Base-by-base conservation (phyloP, 1,140 invertebrate genomes). In the Nebria ingens region DNA sequence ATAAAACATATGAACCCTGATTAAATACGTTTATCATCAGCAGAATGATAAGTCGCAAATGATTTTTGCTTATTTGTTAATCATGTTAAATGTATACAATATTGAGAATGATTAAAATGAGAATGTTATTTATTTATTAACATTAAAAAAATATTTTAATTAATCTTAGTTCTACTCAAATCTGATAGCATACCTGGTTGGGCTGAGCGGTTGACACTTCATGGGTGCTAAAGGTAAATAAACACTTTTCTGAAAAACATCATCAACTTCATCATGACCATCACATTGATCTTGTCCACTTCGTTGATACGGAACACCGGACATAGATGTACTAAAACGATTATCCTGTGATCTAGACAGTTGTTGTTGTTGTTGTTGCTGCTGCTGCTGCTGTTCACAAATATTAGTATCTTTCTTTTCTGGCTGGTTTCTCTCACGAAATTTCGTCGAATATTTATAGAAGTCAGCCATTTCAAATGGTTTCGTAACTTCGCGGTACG, bases 391-490 rank as follows among this genome's bases (percentile, higher is more conserved):
- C 55, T 40, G 21, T 19, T 25, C 19, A 25, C 52, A 6, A 58
- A 57, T 15, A 22, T 40, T n/a, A n/a, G 29, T n/a, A 34, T 34
- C n/a, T 9, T 34, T n/a, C 9, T 34, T 34, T 34, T 34, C n/a
- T n/a, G n/a, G n/a, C n/a, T 71, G 70, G 2, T 68, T 71, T 65
- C 72, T 75, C 76, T 88, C 86, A 19, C 90, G 79, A 69, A 87
- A 93, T 66, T 93, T 93, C 21, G 91, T 93, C 51, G 92, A 95
- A 68, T 97, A 97, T 72, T 97, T 96, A 72, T 96, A 97, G 73
- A 95, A 96, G 70, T 97, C 93, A 0, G 91, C 87, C 86, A 95
- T 93, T 76, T 96, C 92, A 72, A 94, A 97, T 12, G 93, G 93
- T 70, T 97, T 97, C 0, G 89, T 90, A 23, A 93, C 87, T 76